Conservation (phyloP, 2,797 vertebrate species). For the Paguma larvata region DNA sequence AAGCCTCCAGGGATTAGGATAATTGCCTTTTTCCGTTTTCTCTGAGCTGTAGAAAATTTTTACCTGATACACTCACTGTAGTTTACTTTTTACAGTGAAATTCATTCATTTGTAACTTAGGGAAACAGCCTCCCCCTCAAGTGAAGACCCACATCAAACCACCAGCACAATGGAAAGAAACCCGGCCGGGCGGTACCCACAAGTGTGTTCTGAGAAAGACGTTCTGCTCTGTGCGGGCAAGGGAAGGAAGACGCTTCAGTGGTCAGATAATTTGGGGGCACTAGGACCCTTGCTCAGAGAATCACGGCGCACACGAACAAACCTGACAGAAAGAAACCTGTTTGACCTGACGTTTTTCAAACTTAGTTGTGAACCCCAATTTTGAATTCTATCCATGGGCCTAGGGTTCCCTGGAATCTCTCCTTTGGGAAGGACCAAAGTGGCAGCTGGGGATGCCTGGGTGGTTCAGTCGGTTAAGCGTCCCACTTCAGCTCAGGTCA, state of each 20-base stretch:
- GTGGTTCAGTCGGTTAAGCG: too few species aligned
- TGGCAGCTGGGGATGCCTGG: too few species aligned
- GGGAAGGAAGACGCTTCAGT: neutral
- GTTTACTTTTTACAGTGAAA: neutral
- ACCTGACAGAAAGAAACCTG: neutral
- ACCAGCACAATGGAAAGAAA: neutral
- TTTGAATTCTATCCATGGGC: neutral
- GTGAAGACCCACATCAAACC: neutral
- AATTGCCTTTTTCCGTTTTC: neutral
- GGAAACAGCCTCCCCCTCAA: neutral
- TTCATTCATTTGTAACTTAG: neutral
- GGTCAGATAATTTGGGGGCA: neutral
- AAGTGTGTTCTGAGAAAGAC: constrained; percentile 16
- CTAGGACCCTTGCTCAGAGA: neutral
- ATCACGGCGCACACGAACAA: neutral
- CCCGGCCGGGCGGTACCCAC: neutral
- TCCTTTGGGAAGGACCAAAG: neutral
- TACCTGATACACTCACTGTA: neutral
- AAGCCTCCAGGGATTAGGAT: constrained; percentile 3
- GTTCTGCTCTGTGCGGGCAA: neutral
- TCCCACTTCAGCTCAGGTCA: too few species aligned
- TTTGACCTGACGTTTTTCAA: neutral
- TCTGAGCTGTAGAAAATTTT: constrained; percentile 34
- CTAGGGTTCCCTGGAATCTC: neutral
- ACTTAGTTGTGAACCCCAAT: neutral